Conservation (phyloP, 2,888 invertebrate species). For the Galeruca laticollis region DNA sequence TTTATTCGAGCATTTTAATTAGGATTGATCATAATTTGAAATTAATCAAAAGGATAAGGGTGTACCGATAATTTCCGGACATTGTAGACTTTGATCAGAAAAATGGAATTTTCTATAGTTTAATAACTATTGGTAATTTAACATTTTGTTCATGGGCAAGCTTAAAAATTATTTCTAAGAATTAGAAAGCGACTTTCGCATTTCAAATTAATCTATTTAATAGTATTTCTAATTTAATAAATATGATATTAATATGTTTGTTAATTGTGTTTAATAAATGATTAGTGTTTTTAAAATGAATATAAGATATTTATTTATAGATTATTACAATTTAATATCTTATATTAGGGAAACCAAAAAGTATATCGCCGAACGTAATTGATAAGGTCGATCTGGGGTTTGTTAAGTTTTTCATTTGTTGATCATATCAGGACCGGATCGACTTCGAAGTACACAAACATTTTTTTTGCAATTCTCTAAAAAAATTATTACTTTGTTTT, state of each 20-base stretch:
- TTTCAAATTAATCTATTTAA: constrained; percentile 1
- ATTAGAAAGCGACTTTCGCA: background rate
- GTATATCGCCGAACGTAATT: background rate
- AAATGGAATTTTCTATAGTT: no score
- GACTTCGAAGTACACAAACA: background rate
- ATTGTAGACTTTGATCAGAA: no score
- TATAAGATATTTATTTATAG: background rate
- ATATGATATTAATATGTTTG: background rate
- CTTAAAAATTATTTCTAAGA: no score
- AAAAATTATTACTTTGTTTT: background rate
- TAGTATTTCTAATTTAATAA: background rate
- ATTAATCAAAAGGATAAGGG: no score
- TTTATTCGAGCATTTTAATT: no score
- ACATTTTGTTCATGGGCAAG: no score
- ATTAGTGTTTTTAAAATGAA: background rate
- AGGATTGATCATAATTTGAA: no score
- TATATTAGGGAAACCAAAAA: background rate
- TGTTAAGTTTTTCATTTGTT: background rate
- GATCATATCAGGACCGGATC: background rate
- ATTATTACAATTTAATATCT: background rate
- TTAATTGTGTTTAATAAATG: background rate
- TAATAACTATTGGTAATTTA: no score
- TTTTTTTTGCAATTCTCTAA: background rate
- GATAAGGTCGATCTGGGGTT: background rate
- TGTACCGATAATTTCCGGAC: no score